phyloP scores from a whole-genome alignment of 1,140 invertebrate genomes.

The Solenopsis invicta region DNA sequence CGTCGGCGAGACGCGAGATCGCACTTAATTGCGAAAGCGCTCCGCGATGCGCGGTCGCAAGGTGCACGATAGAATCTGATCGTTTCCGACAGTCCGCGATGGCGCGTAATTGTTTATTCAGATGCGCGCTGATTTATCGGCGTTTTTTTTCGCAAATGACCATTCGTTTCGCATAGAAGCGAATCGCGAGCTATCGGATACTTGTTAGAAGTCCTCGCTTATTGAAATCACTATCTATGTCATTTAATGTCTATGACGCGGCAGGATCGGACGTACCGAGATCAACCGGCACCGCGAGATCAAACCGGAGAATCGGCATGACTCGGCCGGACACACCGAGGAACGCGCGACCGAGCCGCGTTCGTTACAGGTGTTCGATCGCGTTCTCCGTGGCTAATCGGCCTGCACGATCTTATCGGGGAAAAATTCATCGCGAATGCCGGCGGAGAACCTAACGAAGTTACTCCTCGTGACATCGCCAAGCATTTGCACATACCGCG shows the following conservation, averaged over 20 bases:
- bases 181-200: constrained; percentile 24
- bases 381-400: constrained; percentile 70
- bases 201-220: constrained; percentile 20
- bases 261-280: constrained; percentile 40
- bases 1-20: not conserved
- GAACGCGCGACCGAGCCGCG: constrained; percentile 67
- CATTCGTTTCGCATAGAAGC: not conserved
- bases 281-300: constrained; percentile 24
- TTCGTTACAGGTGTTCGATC: constrained; percentile 74
- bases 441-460: constrained; percentile 54
- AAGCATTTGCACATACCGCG: constrained; percentile 63
- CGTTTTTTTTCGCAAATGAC: not conserved
- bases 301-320: constrained; percentile 41
- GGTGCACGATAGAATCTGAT: not conserved
- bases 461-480: constrained; percentile 70
- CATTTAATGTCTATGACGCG: constrained; percentile 52
- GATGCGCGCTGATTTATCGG: not conserved
- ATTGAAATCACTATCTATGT: constrained; percentile 44
- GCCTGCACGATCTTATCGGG: constrained; percentile 70
- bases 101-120: constrained; percentile 26
- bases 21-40: constrained; percentile 35
- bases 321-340: constrained; percentile 42
- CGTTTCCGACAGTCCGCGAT: constrained; percentile 11
- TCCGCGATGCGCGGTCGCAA: not conserved
- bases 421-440: constrained; percentile 69